A percentile compares a stretch with the other conserved stretches of the same genome.
phyloP scores from a whole-genome alignment of 2,113 vertebrate genomes.

The Cottus gobio region DNA sequence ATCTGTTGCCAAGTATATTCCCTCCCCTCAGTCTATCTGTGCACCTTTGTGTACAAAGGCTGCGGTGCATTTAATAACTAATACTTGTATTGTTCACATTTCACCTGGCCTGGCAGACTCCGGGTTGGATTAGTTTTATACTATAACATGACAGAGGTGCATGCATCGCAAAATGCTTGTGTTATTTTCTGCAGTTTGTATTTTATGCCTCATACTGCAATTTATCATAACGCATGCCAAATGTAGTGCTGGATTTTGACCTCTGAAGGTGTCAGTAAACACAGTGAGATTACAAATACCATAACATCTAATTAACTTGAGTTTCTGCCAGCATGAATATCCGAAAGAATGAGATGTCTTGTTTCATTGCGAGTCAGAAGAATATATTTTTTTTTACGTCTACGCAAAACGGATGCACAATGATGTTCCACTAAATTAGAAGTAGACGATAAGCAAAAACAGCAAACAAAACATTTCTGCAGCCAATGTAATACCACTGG shows the following conservation, averaged over 20 bases:
- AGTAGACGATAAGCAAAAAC: constrained; percentile 26
- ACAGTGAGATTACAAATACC: constrained; percentile 25
- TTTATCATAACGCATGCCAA: constrained; percentile 9
- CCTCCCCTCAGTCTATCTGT: constrained; percentile 21
- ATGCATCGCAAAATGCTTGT: background rate
- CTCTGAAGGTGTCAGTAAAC: constrained; percentile 30
- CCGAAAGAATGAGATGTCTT: constrained; percentile 1
- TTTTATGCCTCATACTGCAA: constrained; percentile 20
- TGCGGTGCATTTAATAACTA: constrained; percentile 35
- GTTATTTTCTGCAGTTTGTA: background rate
- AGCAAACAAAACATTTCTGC: constrained; percentile 43
- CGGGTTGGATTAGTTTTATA: constrained; percentile 21
- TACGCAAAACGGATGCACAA: constrained; percentile 20
- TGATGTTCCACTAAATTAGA: constrained; percentile 30
- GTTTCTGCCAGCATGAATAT: constrained; percentile 24
- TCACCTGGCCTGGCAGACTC: constrained; percentile 14
- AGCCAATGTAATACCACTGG: constrained; percentile 20
- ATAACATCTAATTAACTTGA: constrained; percentile 39
- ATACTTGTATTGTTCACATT: constrained; percentile 35
- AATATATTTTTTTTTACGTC: background rate
- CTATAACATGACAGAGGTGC: background rate
- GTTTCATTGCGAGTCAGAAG: constrained; percentile 14
- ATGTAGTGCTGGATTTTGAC: constrained; percentile 29
- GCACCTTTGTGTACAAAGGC: constrained; percentile 29
- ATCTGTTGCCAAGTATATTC: constrained; percentile 28